These are phyloP conservation scores for Chelonus insularis DNA, from an alignment of 1,140 invertebrate genomes.

Conservation along the genomic window DNA sequence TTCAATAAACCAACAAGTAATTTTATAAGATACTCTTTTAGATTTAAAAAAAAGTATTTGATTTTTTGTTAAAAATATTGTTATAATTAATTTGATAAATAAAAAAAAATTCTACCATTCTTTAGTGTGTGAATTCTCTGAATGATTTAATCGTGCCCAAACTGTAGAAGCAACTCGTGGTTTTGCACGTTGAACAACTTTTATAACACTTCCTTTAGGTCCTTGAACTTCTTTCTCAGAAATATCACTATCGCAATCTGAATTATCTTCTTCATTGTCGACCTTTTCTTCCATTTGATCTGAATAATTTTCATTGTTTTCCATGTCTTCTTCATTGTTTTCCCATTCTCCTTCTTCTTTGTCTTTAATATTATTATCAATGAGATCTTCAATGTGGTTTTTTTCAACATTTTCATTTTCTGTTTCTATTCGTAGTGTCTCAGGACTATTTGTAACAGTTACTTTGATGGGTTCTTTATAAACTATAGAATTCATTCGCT, in stretches of 20 bases:
- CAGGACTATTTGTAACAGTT: conserved; percentile 47
- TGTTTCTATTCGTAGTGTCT: conserved; percentile 33
- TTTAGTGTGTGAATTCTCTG: conserved; percentile 23
- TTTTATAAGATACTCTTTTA: too few species aligned
- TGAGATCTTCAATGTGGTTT: conserved; percentile 34
- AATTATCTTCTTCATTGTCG: conserved; percentile 29
- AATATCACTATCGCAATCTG: conserved; percentile 37
- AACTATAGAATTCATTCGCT: conserved; percentile 24
- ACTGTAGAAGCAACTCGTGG: conserved; percentile 58
- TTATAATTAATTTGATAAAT: too few species aligned
- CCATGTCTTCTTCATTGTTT: not conserved
- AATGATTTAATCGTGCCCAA: conserved; percentile 63
- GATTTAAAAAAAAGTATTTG: too few species aligned
- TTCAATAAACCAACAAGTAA: too few species aligned
- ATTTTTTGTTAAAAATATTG: too few species aligned
- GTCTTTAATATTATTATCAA: conserved; percentile 35
- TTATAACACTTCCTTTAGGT: conserved; percentile 56
- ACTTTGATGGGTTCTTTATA: conserved; percentile 50
- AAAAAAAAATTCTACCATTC: conserved; percentile 35
- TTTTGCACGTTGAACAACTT: conserved; percentile 52
- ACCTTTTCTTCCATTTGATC: conserved; percentile 21
- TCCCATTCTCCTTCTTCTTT: conserved; percentile 21
- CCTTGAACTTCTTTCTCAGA: conserved; percentile 55
- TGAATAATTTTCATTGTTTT: conserved; percentile 7
- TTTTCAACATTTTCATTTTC: conserved; percentile 23